A percentile compares a stretch with the other conserved stretches of the same genome.
Conservation (phyloP, 2,888 invertebrate genomes). For the Lysandra bellargus region DNA sequence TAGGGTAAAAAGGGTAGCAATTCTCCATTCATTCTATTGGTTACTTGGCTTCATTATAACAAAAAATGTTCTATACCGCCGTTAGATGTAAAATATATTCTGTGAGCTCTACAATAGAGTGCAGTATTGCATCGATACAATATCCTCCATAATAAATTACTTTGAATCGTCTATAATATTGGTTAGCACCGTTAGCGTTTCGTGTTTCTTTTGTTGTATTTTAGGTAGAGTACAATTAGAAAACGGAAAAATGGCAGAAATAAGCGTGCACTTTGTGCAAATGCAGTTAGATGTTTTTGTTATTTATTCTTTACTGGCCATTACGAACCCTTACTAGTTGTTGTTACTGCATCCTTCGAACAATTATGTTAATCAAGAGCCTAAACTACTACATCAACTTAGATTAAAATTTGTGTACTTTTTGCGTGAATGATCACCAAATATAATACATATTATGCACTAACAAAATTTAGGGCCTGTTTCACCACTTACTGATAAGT, state of each 20-base stretch:
- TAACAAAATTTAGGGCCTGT: no score
- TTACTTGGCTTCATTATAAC: not conserved
- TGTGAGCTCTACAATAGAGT: not conserved
- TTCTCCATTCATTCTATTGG: slow-evolving; percentile 23
- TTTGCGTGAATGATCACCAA: no score
- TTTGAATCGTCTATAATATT: slow-evolving; percentile 1
- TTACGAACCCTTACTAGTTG: no score
- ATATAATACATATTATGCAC: no score
- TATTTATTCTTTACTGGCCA: not conserved
- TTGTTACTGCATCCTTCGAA: no score
- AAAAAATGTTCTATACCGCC: not conserved
- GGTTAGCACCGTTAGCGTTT: not conserved
- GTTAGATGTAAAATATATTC: not conserved
- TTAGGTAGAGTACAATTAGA: not conserved
- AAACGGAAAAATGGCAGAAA: not conserved
- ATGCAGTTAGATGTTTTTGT: not conserved
- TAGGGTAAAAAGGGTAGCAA: slow-evolving; percentile 14
- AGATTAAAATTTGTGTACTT: no score
- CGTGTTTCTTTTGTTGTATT: not conserved
- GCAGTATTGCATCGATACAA: not conserved
- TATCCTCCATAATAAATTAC: not conserved
- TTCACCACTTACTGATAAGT: no score
- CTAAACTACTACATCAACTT: no score
- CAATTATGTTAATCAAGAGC: no score
- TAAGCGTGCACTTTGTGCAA: not conserved